These are phyloP conservation scores for Autographa pulchrina DNA, from an alignment of 2,888 invertebrate genomes.

Conservation along the genomic window DNA sequence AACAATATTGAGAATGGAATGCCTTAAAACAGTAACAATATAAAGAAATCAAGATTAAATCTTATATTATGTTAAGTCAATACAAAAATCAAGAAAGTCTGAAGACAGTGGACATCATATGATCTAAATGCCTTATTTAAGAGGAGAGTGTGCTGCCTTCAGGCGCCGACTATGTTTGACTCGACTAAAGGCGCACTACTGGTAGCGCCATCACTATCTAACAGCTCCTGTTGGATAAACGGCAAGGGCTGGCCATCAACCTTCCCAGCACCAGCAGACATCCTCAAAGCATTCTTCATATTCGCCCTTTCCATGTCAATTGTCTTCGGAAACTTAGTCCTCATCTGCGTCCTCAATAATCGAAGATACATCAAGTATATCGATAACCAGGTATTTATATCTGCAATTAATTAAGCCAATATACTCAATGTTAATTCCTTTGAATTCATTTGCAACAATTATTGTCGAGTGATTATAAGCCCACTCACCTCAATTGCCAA, in stretches of 20 bases:
- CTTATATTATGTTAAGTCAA: slow-evolving; percentile 34
- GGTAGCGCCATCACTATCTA: slow-evolving; percentile 94
- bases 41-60: slow-evolving; percentile 61
- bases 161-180: slow-evolving; percentile 90
- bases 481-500: background rate
- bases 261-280: slow-evolving; percentile 92
- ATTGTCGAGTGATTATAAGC: background rate
- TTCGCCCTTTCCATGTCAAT: slow-evolving; percentile 94
- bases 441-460: background rate
- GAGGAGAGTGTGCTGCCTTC: slow-evolving; percentile 82
- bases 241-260: slow-evolving; percentile 91
- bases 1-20: slow-evolving; percentile 45
- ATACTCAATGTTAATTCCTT: background rate
- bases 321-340: slow-evolving; percentile 93
- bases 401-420: background rate
- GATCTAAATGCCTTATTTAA: slow-evolving; percentile 88
- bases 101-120: slow-evolving; percentile 84
- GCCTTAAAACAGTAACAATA: slow-evolving; percentile 30
- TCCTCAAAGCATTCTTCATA: slow-evolving; percentile 93
- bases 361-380: slow-evolving; percentile 95
- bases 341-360: slow-evolving; percentile 95
- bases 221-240: slow-evolving; percentile 95
- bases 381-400: slow-evolving; percentile 93
- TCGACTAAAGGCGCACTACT: slow-evolving; percentile 92
- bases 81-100: slow-evolving; percentile 56